Conservation (phyloP, 2,113 vertebrate genomes). For the Myiopsitta monachus region DNA sequence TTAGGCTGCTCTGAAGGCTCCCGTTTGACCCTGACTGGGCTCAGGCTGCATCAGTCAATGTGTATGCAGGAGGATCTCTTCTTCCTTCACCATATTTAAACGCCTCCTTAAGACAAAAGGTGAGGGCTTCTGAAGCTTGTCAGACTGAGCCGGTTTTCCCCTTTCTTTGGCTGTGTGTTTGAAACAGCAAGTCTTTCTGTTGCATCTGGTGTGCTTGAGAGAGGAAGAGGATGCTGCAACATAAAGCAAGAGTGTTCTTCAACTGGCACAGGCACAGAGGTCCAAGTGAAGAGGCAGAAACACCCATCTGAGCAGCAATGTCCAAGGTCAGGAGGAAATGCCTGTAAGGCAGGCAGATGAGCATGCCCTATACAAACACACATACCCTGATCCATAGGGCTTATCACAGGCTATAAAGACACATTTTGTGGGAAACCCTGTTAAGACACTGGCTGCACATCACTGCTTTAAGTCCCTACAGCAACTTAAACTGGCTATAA, state of each 20-base stretch:
- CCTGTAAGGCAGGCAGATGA: neutral
- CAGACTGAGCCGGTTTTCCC: fast-evolving
- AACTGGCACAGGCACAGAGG: neutral
- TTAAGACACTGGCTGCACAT: conserved; percentile 38
- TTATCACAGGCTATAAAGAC: conserved; percentile 13
- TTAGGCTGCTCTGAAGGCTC: neutral
- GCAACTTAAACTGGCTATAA: conserved; percentile 59
- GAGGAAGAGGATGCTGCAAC: neutral
- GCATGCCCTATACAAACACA: neutral
- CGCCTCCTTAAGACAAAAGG: neutral
- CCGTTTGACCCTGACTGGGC: fast-evolving
- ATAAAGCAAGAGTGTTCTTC: neutral
- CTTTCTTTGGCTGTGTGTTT: neutral
- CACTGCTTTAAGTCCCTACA: conserved; percentile 42
- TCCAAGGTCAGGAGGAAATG: neutral
- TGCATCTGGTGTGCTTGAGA: neutral
- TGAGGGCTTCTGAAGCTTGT: neutral
- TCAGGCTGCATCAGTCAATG: neutral
- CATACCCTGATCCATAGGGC: neutral
- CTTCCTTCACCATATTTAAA: neutral
- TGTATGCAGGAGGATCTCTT: neutral
- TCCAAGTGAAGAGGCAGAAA: neutral
- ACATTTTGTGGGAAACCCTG: neutral
- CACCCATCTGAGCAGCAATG: fast-evolving
- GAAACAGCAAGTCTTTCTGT: neutral